These are phyloP conservation scores for Limnephilus marmoratus DNA, from an alignment of 2,888 invertebrate species.

Conservation along the genomic window DNA sequence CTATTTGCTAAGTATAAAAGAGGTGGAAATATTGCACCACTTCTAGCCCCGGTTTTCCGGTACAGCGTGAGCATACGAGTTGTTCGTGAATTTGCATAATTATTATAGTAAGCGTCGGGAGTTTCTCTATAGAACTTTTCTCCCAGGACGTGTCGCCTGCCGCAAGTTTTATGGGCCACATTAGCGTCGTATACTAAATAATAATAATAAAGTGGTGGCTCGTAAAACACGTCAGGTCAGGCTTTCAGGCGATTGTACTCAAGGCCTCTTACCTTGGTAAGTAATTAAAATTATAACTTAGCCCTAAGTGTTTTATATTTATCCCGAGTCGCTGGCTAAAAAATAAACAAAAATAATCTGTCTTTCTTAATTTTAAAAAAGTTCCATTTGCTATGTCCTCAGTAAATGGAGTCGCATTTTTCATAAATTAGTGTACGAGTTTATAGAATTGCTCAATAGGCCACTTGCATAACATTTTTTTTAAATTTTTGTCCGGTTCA, in stretches of 20 bases:
- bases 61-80: not conserved
- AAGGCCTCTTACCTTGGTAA: not conserved
- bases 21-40: not conserved
- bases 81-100: not conserved
- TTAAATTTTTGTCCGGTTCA: too few species aligned
- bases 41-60: slow-evolving; percentile 9
- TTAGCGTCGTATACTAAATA: not conserved
- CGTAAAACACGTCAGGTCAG: slow-evolving; percentile 2
- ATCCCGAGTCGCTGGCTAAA: not conserved
- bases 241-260: not conserved
- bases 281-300: not conserved
- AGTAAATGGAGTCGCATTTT: not conserved
- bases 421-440: not conserved
- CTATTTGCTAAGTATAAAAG: not conserved
- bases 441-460: not conserved
- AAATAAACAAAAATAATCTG: not conserved
- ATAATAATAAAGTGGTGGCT: not conserved
- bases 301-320: not conserved
- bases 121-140: not conserved
- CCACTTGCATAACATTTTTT: too few species aligned
- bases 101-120: not conserved
- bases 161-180: not conserved
- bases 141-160: slow-evolving; percentile 2
- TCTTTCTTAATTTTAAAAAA: not conserved
- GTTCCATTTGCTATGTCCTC: not conserved